Evolutionary conservation across 2,113 vertebrate species (phyloP), one percentile per base, ranked within the genome.

Genomic region (Macrotus californicus): DNA sequence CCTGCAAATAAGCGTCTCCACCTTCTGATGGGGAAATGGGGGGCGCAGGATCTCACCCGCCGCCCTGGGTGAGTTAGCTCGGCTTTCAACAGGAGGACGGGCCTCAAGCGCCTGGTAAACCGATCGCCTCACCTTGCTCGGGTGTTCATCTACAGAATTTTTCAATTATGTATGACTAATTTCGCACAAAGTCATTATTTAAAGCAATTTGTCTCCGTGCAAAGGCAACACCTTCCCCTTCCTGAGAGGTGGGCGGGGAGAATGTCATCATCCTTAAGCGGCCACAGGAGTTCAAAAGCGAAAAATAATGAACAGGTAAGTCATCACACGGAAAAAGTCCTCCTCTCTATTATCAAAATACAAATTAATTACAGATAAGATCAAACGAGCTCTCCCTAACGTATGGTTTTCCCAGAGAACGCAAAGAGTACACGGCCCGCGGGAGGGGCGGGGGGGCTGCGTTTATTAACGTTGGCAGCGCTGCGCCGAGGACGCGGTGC

Each of bases 81-180:
- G 1, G 50, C 50, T n/a, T 66, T 72, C 22, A 3, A 22, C 11
- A 12, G 39, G 84, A 89, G 54, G 76, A 26, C 34, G 2, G 24
- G 80, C 59, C 76, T 18, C 15, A 3, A 46, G 54, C 81, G 77
- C 94, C 96, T 81, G 52, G 24, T 96, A 96, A 92, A 97, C 97
- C 85, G 95, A 94, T 98, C 97, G 91, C 98, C 98, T 97, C 97
- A 0, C 96, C 98, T 98, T 98, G 96, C 97, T 97, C 97, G 92
- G 96, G 97, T 97, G 97, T 98, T 98, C 98, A 98, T 98, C 98
- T 98, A 98, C 97, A 98, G 98, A 97, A 97, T 97, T 98, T 98
- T 98, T 98, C 98, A 98, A 99, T 98, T 98, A 98, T 98, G 98
- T 98, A 98, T 98, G 98, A 98, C 98, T 99, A 99, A 99, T 99